Evolutionary conservation across 92 coral and sea anemone species (phyloP), one percentile per base, ranked within the genome.

Genomic region (Parazoanthus swiftii): DNA sequence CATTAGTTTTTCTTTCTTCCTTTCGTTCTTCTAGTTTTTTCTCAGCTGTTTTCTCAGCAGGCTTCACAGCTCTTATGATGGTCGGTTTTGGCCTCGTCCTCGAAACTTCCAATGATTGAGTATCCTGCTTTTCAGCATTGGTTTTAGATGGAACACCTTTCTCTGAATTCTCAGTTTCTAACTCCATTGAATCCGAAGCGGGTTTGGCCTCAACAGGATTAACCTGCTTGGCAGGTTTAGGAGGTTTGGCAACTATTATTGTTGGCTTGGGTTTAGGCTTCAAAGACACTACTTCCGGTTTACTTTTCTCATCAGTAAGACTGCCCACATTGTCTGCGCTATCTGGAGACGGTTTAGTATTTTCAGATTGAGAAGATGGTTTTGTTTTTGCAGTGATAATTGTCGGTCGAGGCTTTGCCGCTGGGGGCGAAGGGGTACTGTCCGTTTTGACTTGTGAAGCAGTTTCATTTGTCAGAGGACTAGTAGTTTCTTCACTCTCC

Each of bases 201-300:
- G 79, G 44, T 43, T 72, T 70, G 20, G 23, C 26, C 38, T 11
- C 87, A 84, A 20, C 39, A 50, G 35, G 9, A 2, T 38, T 70
- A 25, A 76, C 77, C 8, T 72, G 43, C 44, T 71, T 72, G 5
- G 43, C 5, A 6, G 66, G 44, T 50, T 84, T 84, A 74, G 68
- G 87, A 70, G 46, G 67, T 21, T 74, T 84, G 23, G 87, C 79
- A 26, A 48, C 43, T 46, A 84, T 84, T 21, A 84, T 70, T 14
- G 87, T 84, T 16, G 87, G 87, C 67, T 84, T 77, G 36, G 89
- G 54, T 56, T 86, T 86, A 3, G 89, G 82, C 37, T 86, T 86
- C 13, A 35, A 3, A 0, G 74, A 56, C 3, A 65, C 89, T 3
- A 5, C 72, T 38, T 70, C 77, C 74, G 51, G 80, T 76, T 76